Evolutionary conservation across 2,888 invertebrate genomes (phyloP), one percentile per base, ranked within the genome.

Genomic region (Coleophora deauratella): DNA sequence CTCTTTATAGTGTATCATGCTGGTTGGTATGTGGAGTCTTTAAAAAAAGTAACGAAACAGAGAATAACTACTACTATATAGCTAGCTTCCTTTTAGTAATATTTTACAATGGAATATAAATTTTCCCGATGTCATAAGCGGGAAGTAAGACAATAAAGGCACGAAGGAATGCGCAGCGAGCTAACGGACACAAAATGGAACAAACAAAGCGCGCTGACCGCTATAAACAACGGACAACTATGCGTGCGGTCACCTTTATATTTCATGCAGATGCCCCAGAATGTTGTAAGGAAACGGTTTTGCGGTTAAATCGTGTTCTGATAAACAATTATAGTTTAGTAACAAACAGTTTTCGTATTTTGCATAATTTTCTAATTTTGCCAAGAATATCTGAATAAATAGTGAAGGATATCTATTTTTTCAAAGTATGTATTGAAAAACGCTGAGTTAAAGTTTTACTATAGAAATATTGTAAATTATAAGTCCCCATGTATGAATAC

Each of bases 211-310:
- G 59, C 64, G 55, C 66, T 78, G 81, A 81, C 84, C 84, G 84
- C 76, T 60, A 79, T 82, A 84, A 84, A 84, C 82, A 81, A 80
- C 62, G 59, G 60, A 55, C 59, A 79, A 80, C 80, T 82, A 79
- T 84, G 77, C 66, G 60, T 69, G 79, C 72, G 78, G 78, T 70
- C 74, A 79, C 82, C 84, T 82, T 85, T 84, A 82, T 84, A 84
- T 84, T 78, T 84, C 80, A 84, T 84, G 84, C 78, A 82, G 84
- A 84, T 84, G 31, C 10, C 21, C 21, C 3, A 11, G 31, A 31
- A 11, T 47, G 51, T 49, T 51, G 41, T 45, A 47, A 57, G 57
- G 57, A 59, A 61, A 66, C 64, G 59, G 65, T 64, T 66, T 69
- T 64, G 61, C 62, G 56, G 57, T 60, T 61, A 65, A 65, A 70